Conservation (phyloP, 2,113 vertebrate genomes). For the Peucedramus taeniatus region DNA sequence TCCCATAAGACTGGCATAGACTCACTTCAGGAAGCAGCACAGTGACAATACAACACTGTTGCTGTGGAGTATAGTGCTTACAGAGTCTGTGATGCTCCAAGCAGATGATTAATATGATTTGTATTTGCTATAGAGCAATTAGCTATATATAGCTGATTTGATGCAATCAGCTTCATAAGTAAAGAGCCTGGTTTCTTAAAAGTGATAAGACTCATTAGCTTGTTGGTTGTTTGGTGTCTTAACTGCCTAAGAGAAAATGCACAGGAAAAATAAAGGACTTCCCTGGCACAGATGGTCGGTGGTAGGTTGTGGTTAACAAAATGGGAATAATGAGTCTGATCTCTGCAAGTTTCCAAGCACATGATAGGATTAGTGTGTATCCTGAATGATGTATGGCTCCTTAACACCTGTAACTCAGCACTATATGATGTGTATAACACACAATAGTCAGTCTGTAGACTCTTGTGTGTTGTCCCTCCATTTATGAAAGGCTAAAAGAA, state of each 20-base stretch:
- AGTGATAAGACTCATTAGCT: neutral
- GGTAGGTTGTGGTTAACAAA: neutral
- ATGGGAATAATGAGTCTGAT: neutral
- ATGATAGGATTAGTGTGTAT: neutral
- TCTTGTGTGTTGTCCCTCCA: neutral
- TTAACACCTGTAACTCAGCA: neutral
- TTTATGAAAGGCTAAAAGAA: neutral
- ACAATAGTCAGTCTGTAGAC: neutral
- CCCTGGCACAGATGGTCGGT: neutral
- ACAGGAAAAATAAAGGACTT: neutral
- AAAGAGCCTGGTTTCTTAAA: neutral
- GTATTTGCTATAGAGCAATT: neutral
- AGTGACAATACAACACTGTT: neutral
- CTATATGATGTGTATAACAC: fast-evolving
- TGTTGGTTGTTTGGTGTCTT: neutral
- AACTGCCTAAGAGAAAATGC: neutral
- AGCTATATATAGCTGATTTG: neutral
- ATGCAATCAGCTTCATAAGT: neutral
- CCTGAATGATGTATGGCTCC: neutral
- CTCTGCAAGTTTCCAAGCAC: neutral
- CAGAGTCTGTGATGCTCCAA: neutral
- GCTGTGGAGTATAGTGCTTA: neutral
- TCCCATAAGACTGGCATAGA: neutral
- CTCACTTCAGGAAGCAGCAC: neutral
- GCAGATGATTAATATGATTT: neutral